These are phyloP conservation scores for Sylvietta virens DNA, from an alignment of 2,113 vertebrate species.

Conservation along the genomic window DNA sequence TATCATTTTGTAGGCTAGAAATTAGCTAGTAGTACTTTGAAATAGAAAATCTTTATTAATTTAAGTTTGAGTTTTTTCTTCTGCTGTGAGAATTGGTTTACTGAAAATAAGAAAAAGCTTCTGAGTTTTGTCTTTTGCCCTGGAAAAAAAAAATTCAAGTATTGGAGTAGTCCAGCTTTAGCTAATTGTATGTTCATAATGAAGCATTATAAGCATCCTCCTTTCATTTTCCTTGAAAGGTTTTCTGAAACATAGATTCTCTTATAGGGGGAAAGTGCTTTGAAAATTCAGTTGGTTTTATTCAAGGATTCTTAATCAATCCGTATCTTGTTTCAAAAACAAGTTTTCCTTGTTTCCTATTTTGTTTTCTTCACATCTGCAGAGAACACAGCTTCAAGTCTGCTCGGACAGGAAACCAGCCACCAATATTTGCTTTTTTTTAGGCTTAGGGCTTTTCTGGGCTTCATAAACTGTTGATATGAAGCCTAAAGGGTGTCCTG, in stretches of 20 bases:
- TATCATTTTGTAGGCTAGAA: not conserved
- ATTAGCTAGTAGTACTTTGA: not conserved
- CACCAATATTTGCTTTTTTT: not conserved
- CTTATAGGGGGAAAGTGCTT: not conserved
- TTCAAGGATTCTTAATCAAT: not conserved
- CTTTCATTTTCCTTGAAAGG: not conserved
- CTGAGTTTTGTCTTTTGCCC: not conserved
- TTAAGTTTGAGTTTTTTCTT: rapidly evolving
- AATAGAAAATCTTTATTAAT: not conserved
- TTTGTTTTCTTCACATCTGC: not conserved
- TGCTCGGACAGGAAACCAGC: constrained; percentile 28
- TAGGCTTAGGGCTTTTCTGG: not conserved
- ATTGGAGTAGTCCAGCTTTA: not conserved
- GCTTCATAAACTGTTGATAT: not conserved
- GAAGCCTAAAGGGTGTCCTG: not conserved
- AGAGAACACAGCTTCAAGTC: not conserved
- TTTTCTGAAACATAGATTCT: not conserved
- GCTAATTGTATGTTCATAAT: not conserved
- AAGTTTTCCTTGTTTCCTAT: constrained; percentile 11
- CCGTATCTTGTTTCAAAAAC: not conserved
- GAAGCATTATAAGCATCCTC: not conserved
- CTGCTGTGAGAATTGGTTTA: not conserved
- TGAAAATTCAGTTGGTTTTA: not conserved
- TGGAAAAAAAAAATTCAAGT: not conserved
- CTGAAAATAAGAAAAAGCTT: not conserved